phyloP scores from a whole-genome alignment of 2,113 vertebrate genomes.

The Sinocyclocheilus anophthalmus region DNA sequence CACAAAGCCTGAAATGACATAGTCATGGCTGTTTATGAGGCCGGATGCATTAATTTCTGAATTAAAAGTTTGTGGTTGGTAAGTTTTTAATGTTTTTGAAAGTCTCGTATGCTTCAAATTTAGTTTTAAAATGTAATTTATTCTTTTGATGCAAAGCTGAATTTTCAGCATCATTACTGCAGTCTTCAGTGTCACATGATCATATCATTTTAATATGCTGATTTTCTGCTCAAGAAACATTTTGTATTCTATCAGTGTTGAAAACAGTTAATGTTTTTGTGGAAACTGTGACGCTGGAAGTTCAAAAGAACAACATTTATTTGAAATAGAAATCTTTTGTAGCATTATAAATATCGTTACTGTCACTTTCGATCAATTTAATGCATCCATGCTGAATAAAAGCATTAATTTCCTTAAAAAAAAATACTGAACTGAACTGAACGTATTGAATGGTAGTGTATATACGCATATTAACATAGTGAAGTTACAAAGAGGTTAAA shows the following conservation, averaged over 20 bases:
- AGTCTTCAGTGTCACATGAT: neutral
- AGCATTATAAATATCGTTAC: neutral
- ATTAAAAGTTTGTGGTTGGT: neutral
- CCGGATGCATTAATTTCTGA: neutral
- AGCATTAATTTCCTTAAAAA: neutral
- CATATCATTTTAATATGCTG: neutral
- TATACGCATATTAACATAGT: neutral
- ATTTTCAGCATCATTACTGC: neutral
- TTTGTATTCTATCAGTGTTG: neutral
- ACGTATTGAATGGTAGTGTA: neutral
- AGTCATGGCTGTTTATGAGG: conserved; percentile 11
- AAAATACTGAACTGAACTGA: no score
- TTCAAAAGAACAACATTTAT: neutral
- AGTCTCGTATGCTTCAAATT: neutral
- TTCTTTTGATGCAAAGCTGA: neutral
- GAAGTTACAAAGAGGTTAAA: neutral
- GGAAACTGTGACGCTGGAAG: neutral
- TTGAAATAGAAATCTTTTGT: neutral
- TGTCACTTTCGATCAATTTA: neutral
- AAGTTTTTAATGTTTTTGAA: neutral
- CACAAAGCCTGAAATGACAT: conserved; percentile 67
- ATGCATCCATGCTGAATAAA: neutral
- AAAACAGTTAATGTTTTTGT: neutral
- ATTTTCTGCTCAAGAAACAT: neutral
- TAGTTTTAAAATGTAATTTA: neutral